phyloP scores from a whole-genome alignment of 92 coral and sea anemone genomes.

The Anthopleura xanthogrammica region DNA sequence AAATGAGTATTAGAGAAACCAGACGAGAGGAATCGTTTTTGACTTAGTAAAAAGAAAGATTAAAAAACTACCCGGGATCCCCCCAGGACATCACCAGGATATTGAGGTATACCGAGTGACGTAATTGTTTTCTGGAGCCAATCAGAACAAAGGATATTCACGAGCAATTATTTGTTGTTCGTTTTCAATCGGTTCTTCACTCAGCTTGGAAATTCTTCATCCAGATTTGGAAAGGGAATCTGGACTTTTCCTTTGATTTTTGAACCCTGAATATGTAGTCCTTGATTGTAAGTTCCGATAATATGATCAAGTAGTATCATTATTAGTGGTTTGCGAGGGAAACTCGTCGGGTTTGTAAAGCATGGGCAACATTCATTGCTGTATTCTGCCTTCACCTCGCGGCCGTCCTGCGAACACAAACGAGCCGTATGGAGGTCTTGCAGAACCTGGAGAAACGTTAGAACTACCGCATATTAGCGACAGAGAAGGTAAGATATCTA shows the following conservation, averaged over 20 bases:
- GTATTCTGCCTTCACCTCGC: conserved; percentile 91
- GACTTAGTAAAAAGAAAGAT: neutral
- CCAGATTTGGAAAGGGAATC: conserved; percentile 25
- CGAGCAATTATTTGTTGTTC: conserved; percentile 61
- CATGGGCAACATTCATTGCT: conserved; percentile 97
- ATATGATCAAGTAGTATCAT: conserved; percentile 21
- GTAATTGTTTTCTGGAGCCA: conserved; percentile 40
- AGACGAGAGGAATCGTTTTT: neutral
- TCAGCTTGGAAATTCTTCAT: conserved; percentile 52
- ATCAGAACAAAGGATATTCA: conserved; percentile 36
- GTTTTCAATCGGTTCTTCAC: conserved; percentile 29
- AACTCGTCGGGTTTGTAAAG: conserved; percentile 16
- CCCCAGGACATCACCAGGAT: conserved; percentile 9
- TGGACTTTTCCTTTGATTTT: conserved; percentile 17
- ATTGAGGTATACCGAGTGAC: conserved; percentile 45
- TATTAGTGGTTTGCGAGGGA: conserved; percentile 16
- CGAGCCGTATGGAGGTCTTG: conserved; percentile 74
- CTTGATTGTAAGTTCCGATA: conserved; percentile 36
- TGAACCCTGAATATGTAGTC: conserved; percentile 34
- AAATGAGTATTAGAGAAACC: neutral
- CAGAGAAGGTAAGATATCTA: conserved; percentile 76
- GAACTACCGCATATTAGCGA: conserved; percentile 99
- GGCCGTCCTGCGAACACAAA: conserved; percentile 74
- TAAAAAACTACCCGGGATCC: conserved; percentile 18
- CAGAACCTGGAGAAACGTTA: conserved; percentile 62